Percentiles rank a stretch among this genome's conserved stretches.
Conservation (phyloP, 1,140 invertebrate genomes). For the Ceratina calcarata region DNA sequence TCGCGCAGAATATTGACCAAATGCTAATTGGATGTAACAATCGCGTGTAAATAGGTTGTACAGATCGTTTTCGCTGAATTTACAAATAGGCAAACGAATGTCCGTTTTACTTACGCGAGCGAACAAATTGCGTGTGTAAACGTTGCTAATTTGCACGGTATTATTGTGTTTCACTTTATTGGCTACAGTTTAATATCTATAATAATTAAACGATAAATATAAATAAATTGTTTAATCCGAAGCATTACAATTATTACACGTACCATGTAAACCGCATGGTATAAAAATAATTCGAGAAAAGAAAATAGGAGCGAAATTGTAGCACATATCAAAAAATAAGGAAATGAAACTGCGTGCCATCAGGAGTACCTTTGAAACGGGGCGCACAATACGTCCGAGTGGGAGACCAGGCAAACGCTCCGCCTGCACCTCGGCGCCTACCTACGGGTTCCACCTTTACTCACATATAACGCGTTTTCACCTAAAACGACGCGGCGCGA, state of each 20-base stretch:
- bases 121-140: neutral
- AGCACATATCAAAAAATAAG: neutral
- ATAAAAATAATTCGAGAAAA: no score
- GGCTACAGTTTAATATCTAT: no score
- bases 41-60: neutral
- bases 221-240: no score
- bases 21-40: slow-evolving; percentile 10
- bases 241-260: no score
- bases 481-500: slow-evolving; percentile 32
- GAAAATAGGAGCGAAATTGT: no score
- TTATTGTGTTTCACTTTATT: no score
- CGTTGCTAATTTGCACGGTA: neutral
- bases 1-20: slow-evolving; percentile 10
- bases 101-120: neutral
- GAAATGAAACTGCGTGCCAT: neutral
- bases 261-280: no score
- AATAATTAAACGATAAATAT: no score
- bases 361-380: slow-evolving; percentile 16
- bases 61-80: slow-evolving; percentile 14
- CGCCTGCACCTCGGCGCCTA: neutral
- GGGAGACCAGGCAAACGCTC: neutral
- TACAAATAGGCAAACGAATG: slow-evolving; percentile 13
- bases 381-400: neutral
- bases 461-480: slow-evolving; percentile 24
- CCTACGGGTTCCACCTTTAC: neutral